Evolutionary conservation across 2,888 invertebrate species (phyloP).

Genomic region (Drosophila nr. medialis): DNA sequence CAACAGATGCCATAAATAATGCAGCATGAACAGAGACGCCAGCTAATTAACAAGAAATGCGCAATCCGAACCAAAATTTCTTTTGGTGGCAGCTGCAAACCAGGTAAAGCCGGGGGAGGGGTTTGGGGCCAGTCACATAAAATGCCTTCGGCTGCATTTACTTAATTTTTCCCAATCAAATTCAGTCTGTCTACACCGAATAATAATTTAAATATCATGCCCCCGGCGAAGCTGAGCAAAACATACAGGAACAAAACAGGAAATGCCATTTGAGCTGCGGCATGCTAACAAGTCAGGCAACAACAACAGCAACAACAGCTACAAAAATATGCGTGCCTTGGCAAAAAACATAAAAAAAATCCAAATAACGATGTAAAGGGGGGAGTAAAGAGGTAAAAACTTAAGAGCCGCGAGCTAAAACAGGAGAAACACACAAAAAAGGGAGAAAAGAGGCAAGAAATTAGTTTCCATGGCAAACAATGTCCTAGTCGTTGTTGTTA

Average conservation of each 20-base stretch:
- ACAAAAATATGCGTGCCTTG: constrained; percentile 42
- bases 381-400: constrained; percentile 42
- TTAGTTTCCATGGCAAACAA: constrained; percentile 66
- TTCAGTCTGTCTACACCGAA: constrained; percentile 62
- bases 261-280: constrained; percentile 73
- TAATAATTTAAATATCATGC: constrained; percentile 74
- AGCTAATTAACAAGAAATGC: constrained; percentile 75
- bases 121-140: constrained; percentile 18
- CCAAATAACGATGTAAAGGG: constrained; percentile 20
- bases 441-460: constrained; percentile 64
- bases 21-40: constrained; percentile 70
- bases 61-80: constrained; percentile 11
- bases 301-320: constrained; percentile 31
- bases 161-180: constrained; percentile 70
- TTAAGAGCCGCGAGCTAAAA: constrained; percentile 70
- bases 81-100: not conserved
- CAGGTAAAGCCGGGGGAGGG: constrained; percentile 12
- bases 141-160: constrained; percentile 55
- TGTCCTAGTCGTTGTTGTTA: constrained; percentile 50
- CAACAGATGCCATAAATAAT: constrained; percentile 69
- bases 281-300: constrained; percentile 68
- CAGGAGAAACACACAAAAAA: constrained; percentile 44
- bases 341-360: constrained; percentile 20
- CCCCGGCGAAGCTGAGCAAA: constrained; percentile 37
- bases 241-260: constrained; percentile 37